Conservation (phyloP, 2,888 invertebrate genomes). For the Orthosia gracilis region DNA sequence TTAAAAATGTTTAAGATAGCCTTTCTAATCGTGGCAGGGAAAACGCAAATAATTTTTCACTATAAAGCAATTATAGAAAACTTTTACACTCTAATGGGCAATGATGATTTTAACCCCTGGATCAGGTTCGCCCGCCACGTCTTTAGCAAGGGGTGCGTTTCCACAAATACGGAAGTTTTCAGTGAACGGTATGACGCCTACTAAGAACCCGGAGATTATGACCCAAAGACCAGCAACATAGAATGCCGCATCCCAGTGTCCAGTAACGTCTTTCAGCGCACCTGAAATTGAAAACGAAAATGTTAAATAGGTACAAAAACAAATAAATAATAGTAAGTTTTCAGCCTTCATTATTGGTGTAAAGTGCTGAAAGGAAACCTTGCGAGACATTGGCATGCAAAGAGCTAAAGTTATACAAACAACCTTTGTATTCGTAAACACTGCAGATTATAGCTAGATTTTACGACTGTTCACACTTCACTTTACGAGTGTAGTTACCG, state of each 20-base stretch:
- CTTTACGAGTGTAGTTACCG: slow-evolving; percentile 54
- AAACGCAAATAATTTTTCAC: not conserved
- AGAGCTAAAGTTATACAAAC: slow-evolving; percentile 39
- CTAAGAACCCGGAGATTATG: slow-evolving; percentile 94
- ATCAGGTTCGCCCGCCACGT: slow-evolving; percentile 85
- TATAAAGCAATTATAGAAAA: not conserved
- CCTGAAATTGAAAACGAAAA: slow-evolving; percentile 72
- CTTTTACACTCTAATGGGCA: slow-evolving; percentile 76
- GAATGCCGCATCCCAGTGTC: slow-evolving; percentile 95
- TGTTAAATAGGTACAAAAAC: not conserved
- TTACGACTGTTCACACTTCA: slow-evolving; percentile 54
- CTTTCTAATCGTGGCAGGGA: slow-evolving; percentile 9
- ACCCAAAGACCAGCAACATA: slow-evolving; percentile 96
- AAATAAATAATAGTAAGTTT: not conserved
- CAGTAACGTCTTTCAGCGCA: slow-evolving; percentile 92
- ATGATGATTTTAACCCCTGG: slow-evolving; percentile 87
- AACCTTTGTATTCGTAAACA: slow-evolving; percentile 38
- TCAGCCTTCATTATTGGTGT: not conserved
- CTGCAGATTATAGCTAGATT: slow-evolving; percentile 46
- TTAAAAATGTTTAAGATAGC: slow-evolving; percentile 10
- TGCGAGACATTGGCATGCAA: slow-evolving; percentile 29
- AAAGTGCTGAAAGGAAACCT: slow-evolving; percentile 32
- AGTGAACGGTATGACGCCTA: slow-evolving; percentile 93
- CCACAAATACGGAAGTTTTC: slow-evolving; percentile 92
- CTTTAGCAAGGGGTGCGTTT: slow-evolving; percentile 87